Base-by-base conservation (phyloP, 2,797 vertebrate species). In the Mormyrus hasselquistii region DNA sequence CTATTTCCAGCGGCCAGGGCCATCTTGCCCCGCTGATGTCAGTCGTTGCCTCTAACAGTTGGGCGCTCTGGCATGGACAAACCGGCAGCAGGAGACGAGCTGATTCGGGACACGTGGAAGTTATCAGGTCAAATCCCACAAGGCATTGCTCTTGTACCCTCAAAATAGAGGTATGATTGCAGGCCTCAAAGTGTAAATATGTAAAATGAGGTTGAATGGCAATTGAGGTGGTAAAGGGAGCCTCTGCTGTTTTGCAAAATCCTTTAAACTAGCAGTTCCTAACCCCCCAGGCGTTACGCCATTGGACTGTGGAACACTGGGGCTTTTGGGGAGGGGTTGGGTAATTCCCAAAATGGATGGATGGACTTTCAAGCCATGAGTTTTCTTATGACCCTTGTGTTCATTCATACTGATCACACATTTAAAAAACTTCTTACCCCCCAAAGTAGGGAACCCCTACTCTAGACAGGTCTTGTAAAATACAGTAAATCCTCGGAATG, bases 1-100 rank as follows among this genome's bases (percentile, higher is more conserved):
- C 92, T 95, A 94, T 95, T 95, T 92, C 91, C 69, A 89, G 94
- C 89, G 94, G 94, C 92, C 93, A 89, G 91, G 93, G 93, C 92
- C 93, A 93, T 93, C 93, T 91, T 91, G 92, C 90, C 91, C 89
- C 10, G 59, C 90, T 94, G 93, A 93, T 94, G 93, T 93, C 94
- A 94, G 10, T 91, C 92, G 91, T 93, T 92, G 90, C 88, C 91
- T 29, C 25, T 14, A 34, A 2, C 93, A 90, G 47, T 25, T 47
- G 73, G 73, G 6, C 1, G 2, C 34, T 76, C 73, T 1, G 38
- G 2, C 41, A 8, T 4, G 16, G 41, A n/a, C 16, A 19, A n/a
- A 4, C 19, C 4, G 16, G 19, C 73, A 79, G 73, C 41, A 44
- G 16, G 34, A 79, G 6, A 14, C 2, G 0, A 41, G 73, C 38